Conservation (phyloP, 2,797 vertebrate species). For the Esox masquinongy region DNA sequence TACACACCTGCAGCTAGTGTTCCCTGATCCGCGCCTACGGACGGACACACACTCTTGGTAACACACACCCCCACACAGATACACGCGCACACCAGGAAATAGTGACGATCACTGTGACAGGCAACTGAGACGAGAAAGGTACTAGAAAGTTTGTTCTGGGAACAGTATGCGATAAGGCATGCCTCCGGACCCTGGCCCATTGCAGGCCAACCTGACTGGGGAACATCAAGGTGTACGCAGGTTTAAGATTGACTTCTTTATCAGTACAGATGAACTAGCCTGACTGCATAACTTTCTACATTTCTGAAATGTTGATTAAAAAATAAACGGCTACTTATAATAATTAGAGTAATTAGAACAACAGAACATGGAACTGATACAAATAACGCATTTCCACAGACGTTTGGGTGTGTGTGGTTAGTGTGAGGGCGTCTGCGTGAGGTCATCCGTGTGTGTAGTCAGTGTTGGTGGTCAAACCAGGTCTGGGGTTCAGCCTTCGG, state of each 20-base stretch:
- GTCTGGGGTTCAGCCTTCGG: too few relatives aligned
- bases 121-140: background rate
- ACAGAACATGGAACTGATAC: too few relatives aligned
- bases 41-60: background rate
- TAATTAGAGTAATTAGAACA: too few relatives aligned
- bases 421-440: too few relatives aligned
- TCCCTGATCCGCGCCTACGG: background rate
- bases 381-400: too few relatives aligned
- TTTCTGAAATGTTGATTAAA: too few relatives aligned
- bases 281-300: too few relatives aligned
- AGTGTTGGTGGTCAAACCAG: too few relatives aligned
- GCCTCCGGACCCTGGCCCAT: constrained; percentile 23
- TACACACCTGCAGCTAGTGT: background rate
- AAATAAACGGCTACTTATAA: too few relatives aligned
- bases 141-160: background rate
- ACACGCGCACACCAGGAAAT: constrained; percentile 19
- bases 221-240: constrained; percentile 15
- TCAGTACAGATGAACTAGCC: too few relatives aligned
- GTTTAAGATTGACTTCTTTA: too few relatives aligned
- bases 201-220: constrained; percentile 54
- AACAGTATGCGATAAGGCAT: background rate
- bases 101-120: background rate
- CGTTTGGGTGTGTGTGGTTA: too few relatives aligned
- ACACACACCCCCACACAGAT: constrained; percentile 14
- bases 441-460: background rate